Percentiles rank a stretch among this genome's conserved stretches.
Conservation (phyloP, 2,888 invertebrate genomes). For the Hemicrepidius hirtus region DNA sequence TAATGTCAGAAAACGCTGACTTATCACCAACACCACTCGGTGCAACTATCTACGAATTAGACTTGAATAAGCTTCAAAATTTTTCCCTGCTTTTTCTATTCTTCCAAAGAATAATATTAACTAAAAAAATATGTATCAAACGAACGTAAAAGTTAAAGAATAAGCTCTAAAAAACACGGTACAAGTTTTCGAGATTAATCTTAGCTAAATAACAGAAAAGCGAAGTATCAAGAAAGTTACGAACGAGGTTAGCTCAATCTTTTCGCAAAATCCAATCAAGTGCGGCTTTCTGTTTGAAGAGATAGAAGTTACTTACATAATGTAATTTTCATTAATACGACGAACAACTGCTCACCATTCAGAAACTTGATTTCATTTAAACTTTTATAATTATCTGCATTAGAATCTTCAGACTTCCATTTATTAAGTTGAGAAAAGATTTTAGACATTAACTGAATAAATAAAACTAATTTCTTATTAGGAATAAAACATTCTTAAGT, state of each 20-base stretch:
- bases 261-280: slow-evolving; percentile 36
- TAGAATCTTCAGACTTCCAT: slow-evolving; percentile 30
- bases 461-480: not conserved
- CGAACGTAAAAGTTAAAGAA: not conserved
- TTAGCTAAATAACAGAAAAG: slow-evolving; percentile 30
- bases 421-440: slow-evolving; percentile 23
- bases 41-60: slow-evolving; percentile 14
- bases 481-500: not conserved
- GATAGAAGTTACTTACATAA: slow-evolving; percentile 40
- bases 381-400: slow-evolving; percentile 41
- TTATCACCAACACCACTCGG: slow-evolving; percentile 5
- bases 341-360: slow-evolving; percentile 42
- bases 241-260: slow-evolving; percentile 35
- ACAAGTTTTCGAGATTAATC: slow-evolving; percentile 19
- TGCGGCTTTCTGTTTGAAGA: slow-evolving; percentile 32
- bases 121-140: not conserved
- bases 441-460: not conserved
- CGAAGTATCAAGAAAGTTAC: slow-evolving; percentile 33
- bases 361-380: slow-evolving; percentile 40
- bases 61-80: too few relatives aligned
- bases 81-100: too few relatives aligned
- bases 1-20: slow-evolving; percentile 30
- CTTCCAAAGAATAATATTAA: not conserved
- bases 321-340: slow-evolving; percentile 41
- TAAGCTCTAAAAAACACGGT: not conserved